A percentile compares a stretch with the other conserved stretches of the same genome.
Evolutionary conservation across 2,797 vertebrate species (phyloP).

Genomic region (Myotis vivesi): DNA sequence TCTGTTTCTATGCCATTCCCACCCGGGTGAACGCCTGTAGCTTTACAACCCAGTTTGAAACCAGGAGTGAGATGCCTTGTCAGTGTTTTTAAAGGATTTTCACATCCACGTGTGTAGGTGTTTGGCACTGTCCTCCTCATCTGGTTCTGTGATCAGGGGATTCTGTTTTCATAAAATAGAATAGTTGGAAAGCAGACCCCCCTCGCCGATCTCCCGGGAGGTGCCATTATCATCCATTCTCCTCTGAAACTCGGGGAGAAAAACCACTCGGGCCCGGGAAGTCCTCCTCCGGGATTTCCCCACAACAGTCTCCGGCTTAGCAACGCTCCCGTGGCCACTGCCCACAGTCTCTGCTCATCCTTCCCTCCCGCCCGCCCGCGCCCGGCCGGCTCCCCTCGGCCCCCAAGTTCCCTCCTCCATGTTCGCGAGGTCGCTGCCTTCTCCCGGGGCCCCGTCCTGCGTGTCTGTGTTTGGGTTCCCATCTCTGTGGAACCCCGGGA

Average conservation of each 20-base stretch:
- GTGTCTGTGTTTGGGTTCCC: not conserved
- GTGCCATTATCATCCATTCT: rapidly evolving
- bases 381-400: too few species aligned
- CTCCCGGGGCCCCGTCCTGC: not conserved
- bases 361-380: too few species aligned
- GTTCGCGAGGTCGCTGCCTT: not conserved
- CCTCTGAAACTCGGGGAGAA: too few species aligned
- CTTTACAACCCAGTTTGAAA: not conserved
- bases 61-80: too few species aligned
- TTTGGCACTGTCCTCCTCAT: too few species aligned
- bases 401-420: not conserved
- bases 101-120: rapidly evolving
- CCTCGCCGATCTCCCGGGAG: not conserved
- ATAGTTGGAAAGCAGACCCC: not conserved
- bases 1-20: too few species aligned
- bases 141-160: not conserved
- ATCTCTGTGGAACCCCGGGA: not conserved
- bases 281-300: not conserved
- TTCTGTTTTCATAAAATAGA: not conserved
- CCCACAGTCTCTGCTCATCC: not conserved
- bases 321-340: rapidly evolving
- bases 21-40: too few species aligned
- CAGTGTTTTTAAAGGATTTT: not conserved
- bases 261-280: rapidly evolving
- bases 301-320: rapidly evolving